These are phyloP conservation scores for Coregonus suidteri DNA, from an alignment of 2,797 vertebrate species.

Conservation along the genomic window DNA sequence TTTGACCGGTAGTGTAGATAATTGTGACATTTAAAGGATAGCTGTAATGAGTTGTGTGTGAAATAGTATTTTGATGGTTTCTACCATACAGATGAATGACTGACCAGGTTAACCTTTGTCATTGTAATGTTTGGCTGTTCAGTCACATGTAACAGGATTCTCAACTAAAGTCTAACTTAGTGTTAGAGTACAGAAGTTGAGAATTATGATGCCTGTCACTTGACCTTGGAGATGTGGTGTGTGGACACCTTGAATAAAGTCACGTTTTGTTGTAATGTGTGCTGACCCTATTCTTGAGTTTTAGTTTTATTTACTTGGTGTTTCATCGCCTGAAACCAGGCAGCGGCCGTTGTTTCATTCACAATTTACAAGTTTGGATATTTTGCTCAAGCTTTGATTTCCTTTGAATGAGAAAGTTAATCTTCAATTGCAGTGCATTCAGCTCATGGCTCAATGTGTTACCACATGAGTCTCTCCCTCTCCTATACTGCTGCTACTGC, in stretches of 20 bases:
- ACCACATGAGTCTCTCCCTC: constrained; percentile 15
- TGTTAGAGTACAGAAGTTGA: no score
- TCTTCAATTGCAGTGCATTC: background rate
- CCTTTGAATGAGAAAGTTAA: background rate
- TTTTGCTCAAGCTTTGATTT: background rate
- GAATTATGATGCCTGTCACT: background rate
- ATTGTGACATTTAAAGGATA: no score
- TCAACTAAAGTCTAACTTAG: no score
- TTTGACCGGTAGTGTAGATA: no score
- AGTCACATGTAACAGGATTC: no score
- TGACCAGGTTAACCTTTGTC: no score
- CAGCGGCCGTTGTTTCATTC: background rate
- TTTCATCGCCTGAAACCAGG: background rate
- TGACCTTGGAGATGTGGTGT: background rate
- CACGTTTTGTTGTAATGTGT: background rate
- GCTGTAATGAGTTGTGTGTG: no score
- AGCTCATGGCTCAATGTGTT: background rate
- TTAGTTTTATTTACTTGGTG: background rate
- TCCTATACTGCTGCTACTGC: constrained; percentile 23
- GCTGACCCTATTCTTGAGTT: background rate
- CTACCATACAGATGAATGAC: no score
- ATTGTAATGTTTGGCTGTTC: no score
- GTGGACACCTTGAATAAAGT: background rate
- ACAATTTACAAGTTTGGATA: background rate
- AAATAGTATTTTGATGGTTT: no score